phyloP scores from a whole-genome alignment of 2,888 invertebrate species.

The Meiosimyza platycephala region DNA sequence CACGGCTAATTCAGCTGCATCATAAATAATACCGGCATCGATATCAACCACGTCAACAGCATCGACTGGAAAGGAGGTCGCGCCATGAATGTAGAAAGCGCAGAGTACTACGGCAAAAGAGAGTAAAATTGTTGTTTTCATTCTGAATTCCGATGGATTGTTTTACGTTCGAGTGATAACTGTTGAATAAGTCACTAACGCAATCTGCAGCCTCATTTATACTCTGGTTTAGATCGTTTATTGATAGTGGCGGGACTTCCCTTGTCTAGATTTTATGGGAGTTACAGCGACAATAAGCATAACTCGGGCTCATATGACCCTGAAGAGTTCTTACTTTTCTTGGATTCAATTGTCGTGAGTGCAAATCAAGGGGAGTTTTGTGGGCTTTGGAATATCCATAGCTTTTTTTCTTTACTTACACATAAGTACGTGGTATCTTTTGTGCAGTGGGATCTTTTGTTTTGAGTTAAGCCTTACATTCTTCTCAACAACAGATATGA shows the following conservation, averaged over 20 bases:
- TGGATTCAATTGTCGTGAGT: too few species aligned
- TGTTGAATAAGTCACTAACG: neutral
- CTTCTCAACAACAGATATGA: too few species aligned
- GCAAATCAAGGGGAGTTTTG: too few species aligned
- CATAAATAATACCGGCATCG: neutral
- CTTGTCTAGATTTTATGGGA: neutral
- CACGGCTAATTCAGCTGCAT: neutral
- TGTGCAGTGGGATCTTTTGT: too few species aligned
- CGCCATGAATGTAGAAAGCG: neutral
- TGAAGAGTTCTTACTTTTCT: too few species aligned
- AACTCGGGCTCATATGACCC: neutral
- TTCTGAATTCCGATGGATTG: neutral
- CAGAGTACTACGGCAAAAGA: neutral
- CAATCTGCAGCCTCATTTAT: constrained; percentile 3
- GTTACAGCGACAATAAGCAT: neutral
- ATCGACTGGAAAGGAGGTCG: neutral
- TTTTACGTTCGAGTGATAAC: neutral
- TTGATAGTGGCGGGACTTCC: neutral
- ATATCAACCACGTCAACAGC: neutral
- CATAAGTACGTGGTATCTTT: too few species aligned
- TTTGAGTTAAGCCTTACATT: too few species aligned
- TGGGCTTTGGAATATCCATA: too few species aligned
- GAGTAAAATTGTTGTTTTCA: constrained; percentile 8
- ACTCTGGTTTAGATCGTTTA: neutral
- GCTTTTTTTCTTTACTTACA: too few species aligned